A percentile compares a stretch with the other conserved stretches of the same genome.
These are phyloP conservation scores for Scaptomyza graminum DNA, from an alignment of 1,140 invertebrate genomes.

Conservation along the genomic window DNA sequence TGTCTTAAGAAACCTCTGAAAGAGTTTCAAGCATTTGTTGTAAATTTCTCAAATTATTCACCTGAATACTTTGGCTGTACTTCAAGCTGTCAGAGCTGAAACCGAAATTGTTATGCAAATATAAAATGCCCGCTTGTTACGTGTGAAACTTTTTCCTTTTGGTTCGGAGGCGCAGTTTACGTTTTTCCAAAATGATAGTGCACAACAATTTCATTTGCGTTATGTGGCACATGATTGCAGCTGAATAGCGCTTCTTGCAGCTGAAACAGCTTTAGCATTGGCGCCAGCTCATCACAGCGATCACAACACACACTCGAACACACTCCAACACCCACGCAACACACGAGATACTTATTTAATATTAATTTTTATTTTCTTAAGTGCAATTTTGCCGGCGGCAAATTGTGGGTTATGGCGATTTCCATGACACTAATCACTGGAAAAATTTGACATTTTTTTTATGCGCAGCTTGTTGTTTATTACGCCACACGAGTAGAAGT, in stretches of 20 bases:
- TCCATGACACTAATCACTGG: constrained; percentile 33
- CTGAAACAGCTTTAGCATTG: constrained; percentile 45
- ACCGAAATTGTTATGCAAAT: constrained; percentile 35
- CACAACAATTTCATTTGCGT: constrained; percentile 66
- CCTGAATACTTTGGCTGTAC: constrained; percentile 21
- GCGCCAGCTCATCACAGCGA: constrained; percentile 36
- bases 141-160: constrained; percentile 80
- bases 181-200: constrained; percentile 78
- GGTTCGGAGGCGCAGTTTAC: constrained; percentile 70
- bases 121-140: constrained; percentile 48
- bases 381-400: constrained; percentile 39
- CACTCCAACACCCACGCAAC: neutral
- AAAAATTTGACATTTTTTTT: constrained; percentile 10
- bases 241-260: constrained; percentile 53
- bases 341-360: constrained; percentile 1
- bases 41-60: constrained; percentile 8
- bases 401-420: constrained; percentile 17
- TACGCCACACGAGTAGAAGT: constrained; percentile 22
- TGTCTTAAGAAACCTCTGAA: neutral
- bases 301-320: neutral
- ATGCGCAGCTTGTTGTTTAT: constrained; percentile 8
- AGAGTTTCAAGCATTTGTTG: neutral
- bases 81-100: constrained; percentile 31
- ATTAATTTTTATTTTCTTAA: neutral
- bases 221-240: constrained; percentile 77